Evolutionary conservation across 2,797 vertebrate genomes (phyloP).

Genomic region (Oreochromis grahami): DNA sequence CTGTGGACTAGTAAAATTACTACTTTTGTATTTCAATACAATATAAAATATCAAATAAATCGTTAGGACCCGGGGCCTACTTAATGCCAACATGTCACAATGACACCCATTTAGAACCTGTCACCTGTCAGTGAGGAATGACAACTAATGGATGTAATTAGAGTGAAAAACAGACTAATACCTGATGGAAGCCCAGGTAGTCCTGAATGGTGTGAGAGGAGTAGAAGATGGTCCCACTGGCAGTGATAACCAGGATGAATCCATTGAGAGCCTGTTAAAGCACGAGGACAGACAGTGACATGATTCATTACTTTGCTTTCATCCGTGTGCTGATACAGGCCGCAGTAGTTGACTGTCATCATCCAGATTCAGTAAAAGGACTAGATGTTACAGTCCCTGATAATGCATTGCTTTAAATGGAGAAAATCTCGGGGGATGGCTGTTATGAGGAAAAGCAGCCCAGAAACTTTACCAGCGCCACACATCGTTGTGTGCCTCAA

Average conservation of each 20-base stretch:
- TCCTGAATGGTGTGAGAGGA: slow-evolving; percentile 84
- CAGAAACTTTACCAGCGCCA: too few species aligned
- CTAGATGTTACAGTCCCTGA: too few species aligned
- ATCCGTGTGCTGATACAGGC: background rate
- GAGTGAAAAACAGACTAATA: slow-evolving; percentile 9
- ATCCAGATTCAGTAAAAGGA: background rate
- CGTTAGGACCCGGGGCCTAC: background rate
- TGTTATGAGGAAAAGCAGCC: too few species aligned
- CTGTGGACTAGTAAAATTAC: background rate
- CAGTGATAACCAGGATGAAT: slow-evolving; percentile 78
- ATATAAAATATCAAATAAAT: background rate
- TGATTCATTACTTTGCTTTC: background rate
- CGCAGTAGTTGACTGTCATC: too few species aligned
- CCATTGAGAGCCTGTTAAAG: slow-evolving; percentile 71
- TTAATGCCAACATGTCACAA: background rate
- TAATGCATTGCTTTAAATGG: too few species aligned
- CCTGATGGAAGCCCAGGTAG: slow-evolving; percentile 87
- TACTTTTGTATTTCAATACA: background rate
- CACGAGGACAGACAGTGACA: background rate
- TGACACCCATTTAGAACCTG: background rate
- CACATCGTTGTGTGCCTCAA: too few species aligned
- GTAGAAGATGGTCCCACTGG: slow-evolving; percentile 82
- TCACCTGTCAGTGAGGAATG: background rate
- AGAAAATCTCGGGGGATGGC: too few species aligned
- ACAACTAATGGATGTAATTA: background rate